phyloP scores from a whole-genome alignment of 2,888 invertebrate species.

The Limenitis camilla region DNA sequence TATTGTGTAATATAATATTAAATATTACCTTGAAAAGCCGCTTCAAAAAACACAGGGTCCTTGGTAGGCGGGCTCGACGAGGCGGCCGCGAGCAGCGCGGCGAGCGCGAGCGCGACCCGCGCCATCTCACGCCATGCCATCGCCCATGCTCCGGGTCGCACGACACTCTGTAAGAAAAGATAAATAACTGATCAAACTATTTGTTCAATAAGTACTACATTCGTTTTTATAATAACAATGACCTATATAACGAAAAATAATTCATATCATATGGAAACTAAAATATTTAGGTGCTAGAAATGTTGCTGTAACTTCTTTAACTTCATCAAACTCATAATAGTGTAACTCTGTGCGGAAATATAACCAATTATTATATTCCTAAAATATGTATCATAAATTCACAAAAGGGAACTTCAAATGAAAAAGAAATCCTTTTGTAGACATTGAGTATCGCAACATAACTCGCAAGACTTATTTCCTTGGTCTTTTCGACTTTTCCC shows the following conservation, averaged over 20 bases:
- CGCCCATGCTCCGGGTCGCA: constrained; percentile 41
- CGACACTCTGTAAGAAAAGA: constrained; percentile 22
- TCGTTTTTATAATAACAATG: too few species aligned
- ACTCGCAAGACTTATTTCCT: constrained; percentile 19
- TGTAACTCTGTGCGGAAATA: constrained; percentile 10
- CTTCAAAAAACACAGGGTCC: constrained; percentile 65
- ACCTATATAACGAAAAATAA: too few species aligned
- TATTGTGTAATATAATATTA: background rate
- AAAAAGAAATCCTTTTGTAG: constrained; percentile 8
- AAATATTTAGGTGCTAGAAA: too few species aligned
- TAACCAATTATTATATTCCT: background rate
- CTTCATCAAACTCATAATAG: too few species aligned
- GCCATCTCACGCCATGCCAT: constrained; percentile 67
- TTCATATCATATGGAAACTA: too few species aligned
- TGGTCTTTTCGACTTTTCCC: constrained; percentile 19
- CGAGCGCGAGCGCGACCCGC: constrained; percentile 47
- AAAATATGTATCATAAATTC: background rate
- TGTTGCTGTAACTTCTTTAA: too few species aligned
- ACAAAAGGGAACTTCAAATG: constrained; percentile 4
- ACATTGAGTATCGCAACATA: constrained; percentile 14
- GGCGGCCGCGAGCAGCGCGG: constrained; percentile 47
- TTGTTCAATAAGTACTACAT: too few species aligned
- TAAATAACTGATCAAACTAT: background rate
- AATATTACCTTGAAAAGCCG: constrained; percentile 75
- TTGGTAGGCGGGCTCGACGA: constrained; percentile 48